phyloP scores from a whole-genome alignment of 2,888 invertebrate genomes.

The Aphelenchoides bicaudatus region DNA sequence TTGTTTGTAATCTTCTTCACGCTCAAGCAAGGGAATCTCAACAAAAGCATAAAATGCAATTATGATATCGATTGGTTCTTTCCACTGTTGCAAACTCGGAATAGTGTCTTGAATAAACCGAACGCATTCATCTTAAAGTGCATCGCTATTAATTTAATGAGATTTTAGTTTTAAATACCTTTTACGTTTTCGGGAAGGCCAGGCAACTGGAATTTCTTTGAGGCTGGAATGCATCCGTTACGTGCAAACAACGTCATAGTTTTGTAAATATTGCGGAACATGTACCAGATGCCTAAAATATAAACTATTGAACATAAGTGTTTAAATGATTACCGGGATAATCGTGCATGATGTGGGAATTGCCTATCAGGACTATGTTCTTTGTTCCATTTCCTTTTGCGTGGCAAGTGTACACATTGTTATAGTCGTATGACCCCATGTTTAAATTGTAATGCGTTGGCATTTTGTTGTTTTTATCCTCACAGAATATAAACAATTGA shows the following conservation, averaged over 20 bases:
- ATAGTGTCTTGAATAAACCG: background rate
- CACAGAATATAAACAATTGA: background rate
- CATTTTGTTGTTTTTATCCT: slow-evolving; percentile 1
- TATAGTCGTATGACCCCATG: background rate
- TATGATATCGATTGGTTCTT: slow-evolving; percentile 3
- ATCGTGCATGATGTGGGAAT: background rate
- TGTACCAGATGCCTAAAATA: background rate
- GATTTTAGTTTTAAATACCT: too few species aligned
- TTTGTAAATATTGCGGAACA: slow-evolving; percentile 1
- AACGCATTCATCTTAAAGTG: slow-evolving; percentile 3
- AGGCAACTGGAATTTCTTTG: background rate
- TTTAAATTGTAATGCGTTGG: slow-evolving; percentile 4
- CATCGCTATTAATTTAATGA: background rate
- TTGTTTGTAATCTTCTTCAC: background rate
- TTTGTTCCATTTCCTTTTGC: slow-evolving; percentile 8
- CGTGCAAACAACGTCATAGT: slow-evolving; percentile 1
- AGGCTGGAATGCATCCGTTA: background rate
- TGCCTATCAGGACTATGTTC: slow-evolving; percentile 8
- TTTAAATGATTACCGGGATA: too few species aligned
- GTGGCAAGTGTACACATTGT: slow-evolving; percentile 9
- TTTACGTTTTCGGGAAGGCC: slow-evolving; percentile 2
- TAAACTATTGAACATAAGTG: too few species aligned
- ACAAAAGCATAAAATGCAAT: slow-evolving; percentile 6
- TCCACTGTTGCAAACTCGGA: background rate
- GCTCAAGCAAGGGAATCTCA: background rate